Conservation (phyloP, 2,888 invertebrate genomes). For the Eledona agricola region DNA sequence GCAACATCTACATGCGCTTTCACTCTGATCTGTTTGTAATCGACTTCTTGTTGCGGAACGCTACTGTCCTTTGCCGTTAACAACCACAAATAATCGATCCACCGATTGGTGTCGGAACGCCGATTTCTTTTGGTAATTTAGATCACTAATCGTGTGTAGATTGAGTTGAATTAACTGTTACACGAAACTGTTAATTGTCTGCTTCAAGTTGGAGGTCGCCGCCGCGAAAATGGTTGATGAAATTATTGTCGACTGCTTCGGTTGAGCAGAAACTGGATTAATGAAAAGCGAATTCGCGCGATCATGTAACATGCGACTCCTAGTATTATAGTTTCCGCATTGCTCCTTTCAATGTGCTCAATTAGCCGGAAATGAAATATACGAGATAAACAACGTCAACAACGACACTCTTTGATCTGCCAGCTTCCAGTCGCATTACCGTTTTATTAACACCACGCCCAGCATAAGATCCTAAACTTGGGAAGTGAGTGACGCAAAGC, state of each 20-base stretch:
- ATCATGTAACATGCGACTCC: constrained; percentile 24
- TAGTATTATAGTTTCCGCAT: constrained; percentile 23
- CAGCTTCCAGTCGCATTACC: no score
- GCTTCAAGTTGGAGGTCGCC: constrained; percentile 12
- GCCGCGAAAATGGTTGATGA: constrained; percentile 3
- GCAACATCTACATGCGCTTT: constrained; percentile 16
- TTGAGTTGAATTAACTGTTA: constrained; percentile 18
- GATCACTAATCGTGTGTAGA: constrained; percentile 17
- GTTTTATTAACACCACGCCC: no score
- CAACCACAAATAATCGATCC: constrained; percentile 25
- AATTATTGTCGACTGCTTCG: no score
- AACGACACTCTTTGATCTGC: not conserved
- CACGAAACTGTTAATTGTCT: constrained; percentile 23
- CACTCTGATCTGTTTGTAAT: constrained; percentile 31
- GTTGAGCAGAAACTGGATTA: constrained; percentile 2
- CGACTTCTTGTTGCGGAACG: constrained; percentile 39
- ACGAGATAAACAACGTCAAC: constrained; percentile 1
- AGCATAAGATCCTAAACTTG: no score
- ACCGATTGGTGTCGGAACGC: constrained; percentile 14
- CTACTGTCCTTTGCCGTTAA: constrained; percentile 26
- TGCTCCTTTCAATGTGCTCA: constrained; percentile 3
- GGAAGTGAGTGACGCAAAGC: no score
- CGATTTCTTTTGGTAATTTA: constrained; percentile 14
- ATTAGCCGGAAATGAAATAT: constrained; percentile 5
- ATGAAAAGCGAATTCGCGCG: constrained; percentile 24